These are phyloP conservation scores for Diadophis punctatus DNA, from an alignment of 2,113 vertebrate genomes.

Conservation along the genomic window DNA sequence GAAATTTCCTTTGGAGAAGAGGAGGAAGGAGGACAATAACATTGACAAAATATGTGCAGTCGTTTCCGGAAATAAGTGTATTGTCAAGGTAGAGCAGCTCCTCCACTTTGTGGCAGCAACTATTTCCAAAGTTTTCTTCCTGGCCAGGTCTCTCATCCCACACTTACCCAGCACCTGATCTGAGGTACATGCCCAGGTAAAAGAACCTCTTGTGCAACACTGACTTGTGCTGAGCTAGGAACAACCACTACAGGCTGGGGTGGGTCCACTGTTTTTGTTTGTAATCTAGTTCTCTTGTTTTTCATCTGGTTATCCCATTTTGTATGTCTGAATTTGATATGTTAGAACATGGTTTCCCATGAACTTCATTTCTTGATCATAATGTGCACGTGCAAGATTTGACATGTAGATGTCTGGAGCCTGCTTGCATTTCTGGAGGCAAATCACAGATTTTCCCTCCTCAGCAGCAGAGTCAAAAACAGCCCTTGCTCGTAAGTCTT, in stretches of 20 bases:
- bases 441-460: background rate
- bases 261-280: background rate
- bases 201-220: background rate
- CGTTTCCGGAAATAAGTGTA: background rate
- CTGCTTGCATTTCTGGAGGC: background rate
- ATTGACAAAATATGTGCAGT: background rate
- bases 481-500: background rate
- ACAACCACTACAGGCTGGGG: background rate
- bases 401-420: background rate
- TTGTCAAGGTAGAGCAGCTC: background rate
- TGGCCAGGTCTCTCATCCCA: background rate
- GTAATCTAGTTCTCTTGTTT: background rate
- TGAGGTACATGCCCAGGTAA: background rate
- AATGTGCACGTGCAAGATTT: background rate
- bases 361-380: background rate
- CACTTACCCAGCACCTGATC: background rate
- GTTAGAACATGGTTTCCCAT: background rate
- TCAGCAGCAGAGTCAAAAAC: background rate
- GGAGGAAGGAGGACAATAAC: background rate
- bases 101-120: background rate
- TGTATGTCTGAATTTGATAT: background rate
- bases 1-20: background rate
- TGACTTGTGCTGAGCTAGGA: background rate
- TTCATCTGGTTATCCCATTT: background rate
- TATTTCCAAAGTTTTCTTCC: background rate